Conservation (phyloP, 2,797 vertebrate species). For the Xenentodon cancila region DNA sequence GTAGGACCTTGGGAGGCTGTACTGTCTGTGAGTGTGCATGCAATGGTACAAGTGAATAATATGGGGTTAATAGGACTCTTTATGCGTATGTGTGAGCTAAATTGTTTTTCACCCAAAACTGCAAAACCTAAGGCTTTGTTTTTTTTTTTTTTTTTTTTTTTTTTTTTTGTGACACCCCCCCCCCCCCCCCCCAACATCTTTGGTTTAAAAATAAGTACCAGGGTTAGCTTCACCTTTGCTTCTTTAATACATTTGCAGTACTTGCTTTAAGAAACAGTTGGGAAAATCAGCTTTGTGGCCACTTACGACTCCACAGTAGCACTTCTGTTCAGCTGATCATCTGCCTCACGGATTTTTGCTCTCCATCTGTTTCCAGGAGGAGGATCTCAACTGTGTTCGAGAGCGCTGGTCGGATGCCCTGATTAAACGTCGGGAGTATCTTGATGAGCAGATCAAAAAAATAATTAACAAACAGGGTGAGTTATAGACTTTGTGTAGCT, state of each 20-base stretch:
- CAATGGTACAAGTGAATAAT: slow-evolving; percentile 11
- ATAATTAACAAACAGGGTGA: slow-evolving; percentile 95
- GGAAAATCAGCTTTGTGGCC: slow-evolving; percentile 17
- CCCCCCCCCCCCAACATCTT: no score
- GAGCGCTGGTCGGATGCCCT: slow-evolving; percentile 97
- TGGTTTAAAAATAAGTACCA: not conserved
- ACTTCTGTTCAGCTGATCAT: slow-evolving; percentile 16
- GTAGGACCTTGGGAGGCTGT: slow-evolving; percentile 50
- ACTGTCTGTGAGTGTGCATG: slow-evolving; percentile 34
- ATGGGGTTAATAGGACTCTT: slow-evolving; percentile 16
- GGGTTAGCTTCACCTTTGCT: slow-evolving; percentile 3
- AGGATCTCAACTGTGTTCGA: slow-evolving; percentile 95
- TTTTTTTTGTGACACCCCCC: no score
- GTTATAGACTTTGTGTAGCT: slow-evolving; percentile 1
- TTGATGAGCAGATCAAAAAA: slow-evolving; percentile 97
- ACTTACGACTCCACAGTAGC: slow-evolving; percentile 8
- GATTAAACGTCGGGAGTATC: slow-evolving; percentile 94
- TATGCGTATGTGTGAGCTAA: not conserved
- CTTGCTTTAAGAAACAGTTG: slow-evolving; percentile 17
- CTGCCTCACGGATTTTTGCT: slow-evolving; percentile 27
- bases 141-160: not conserved
- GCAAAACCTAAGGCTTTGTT: slow-evolving; percentile 13
- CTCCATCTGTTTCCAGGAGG: slow-evolving; percentile 84
- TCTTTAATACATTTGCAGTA: not conserved
- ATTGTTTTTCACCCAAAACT: slow-evolving; percentile 1